phyloP scores from a whole-genome alignment of 2,888 invertebrate species.

The Eupithecia abbreviata region DNA sequence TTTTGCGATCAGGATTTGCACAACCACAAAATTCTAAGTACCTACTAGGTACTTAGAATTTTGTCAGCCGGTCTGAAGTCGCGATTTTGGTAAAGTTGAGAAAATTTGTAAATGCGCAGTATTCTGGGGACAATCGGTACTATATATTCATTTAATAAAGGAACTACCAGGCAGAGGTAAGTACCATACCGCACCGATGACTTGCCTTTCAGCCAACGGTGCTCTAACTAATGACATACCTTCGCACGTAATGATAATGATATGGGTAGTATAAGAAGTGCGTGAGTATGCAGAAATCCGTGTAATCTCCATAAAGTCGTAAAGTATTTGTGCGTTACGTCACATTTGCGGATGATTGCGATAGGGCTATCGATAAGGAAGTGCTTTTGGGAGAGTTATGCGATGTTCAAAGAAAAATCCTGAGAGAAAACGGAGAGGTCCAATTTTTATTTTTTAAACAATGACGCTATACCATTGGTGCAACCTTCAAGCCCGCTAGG shows the following conservation, averaged over 20 bases:
- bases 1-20: too few species aligned
- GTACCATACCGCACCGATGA: not conserved
- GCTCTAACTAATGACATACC: conserved; percentile 5
- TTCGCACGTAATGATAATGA: conserved; percentile 34
- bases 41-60: too few species aligned
- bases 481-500: not conserved
- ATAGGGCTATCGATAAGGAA: conserved; percentile 21
- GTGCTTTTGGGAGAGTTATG: not conserved
- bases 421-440: not conserved
- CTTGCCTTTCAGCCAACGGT: conserved; percentile 7
- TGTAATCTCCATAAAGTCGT: conserved; percentile 51
- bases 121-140: too few species aligned
- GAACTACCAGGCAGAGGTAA: not conserved
- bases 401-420: not conserved
- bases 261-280: conserved; percentile 34
- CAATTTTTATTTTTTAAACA: not conserved
- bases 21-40: too few species aligned
- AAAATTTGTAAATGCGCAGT: too few species aligned
- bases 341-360: conserved; percentile 21
- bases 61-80: not conserved
- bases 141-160: not conserved
- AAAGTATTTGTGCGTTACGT: conserved; percentile 44
- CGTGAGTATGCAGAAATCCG: conserved; percentile 45
- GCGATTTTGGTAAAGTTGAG: not conserved
- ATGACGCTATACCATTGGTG: not conserved